Conservation (phyloP, 2,888 invertebrate species). For the Petrolisthes manimaculis region DNA sequence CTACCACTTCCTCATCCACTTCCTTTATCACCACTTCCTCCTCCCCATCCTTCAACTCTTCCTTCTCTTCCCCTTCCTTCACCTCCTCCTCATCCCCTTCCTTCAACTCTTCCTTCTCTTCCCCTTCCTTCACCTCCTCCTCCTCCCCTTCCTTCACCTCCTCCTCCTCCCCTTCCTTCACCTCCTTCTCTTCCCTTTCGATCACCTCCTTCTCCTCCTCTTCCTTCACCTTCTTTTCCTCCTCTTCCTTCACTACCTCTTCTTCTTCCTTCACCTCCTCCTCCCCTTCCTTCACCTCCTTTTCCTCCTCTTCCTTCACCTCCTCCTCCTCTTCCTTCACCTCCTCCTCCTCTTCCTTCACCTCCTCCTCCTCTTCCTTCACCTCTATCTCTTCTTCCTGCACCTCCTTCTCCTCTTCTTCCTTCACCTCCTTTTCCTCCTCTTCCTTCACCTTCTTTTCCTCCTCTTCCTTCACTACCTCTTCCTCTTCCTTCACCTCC, state of each 20-base stretch:
- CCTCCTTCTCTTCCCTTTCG: neutral
- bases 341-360: too few species aligned
- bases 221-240: too few species aligned
- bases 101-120: neutral
- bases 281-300: too few species aligned
- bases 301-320: neutral
- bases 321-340: neutral
- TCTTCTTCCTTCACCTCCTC: too few species aligned
- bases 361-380: neutral
- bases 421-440: too few species aligned
- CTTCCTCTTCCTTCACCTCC: neutral
- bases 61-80: neutral
- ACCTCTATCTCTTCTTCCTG: neutral
- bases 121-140: neutral
- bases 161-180: neutral
- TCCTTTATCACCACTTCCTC: neutral
- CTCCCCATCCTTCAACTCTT: neutral
- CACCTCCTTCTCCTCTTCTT: neutral
- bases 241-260: too few species aligned
- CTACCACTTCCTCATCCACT: neutral
- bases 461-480: constrained; percentile 6
- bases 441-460: neutral
- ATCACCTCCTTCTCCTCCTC: too few species aligned
- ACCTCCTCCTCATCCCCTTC: neutral
- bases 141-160: too few species aligned